Percentiles rank a stretch among this genome's conserved stretches.
These are phyloP conservation scores for Dendrolimus punctatus DNA, from an alignment of 1,140 invertebrate species.

Conservation along the genomic window DNA sequence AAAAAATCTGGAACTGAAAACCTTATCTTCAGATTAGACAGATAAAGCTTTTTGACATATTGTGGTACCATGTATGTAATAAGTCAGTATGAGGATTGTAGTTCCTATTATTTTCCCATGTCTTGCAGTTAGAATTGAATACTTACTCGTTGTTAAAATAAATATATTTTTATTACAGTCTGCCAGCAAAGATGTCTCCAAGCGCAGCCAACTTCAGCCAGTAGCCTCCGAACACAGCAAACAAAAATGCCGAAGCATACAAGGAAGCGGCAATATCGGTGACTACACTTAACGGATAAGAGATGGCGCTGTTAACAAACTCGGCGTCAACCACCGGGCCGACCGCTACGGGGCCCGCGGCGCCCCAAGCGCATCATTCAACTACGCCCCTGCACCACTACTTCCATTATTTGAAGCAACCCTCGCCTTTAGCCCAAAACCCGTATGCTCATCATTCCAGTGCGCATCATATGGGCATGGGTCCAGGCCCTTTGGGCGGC, in stretches of 20 bases:
- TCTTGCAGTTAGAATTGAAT: too few species aligned
- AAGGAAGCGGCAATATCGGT: conserved; percentile 39
- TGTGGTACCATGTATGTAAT: too few species aligned
- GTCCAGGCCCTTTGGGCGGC: conserved; percentile 53
- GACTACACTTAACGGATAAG: conserved; percentile 29
- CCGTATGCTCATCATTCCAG: conserved; percentile 60
- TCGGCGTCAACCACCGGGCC: conserved; percentile 43
- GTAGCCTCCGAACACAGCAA: conserved; percentile 13
- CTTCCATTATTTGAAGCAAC: conserved; percentile 66
- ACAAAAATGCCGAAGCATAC: conserved; percentile 36
- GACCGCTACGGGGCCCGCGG: conserved; percentile 36
- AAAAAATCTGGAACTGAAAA: too few species aligned
- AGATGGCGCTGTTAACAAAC: conserved; percentile 60
- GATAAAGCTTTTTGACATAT: too few species aligned
- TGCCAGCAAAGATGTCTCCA: conserved; percentile 20
- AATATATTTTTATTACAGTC: conserved; percentile 24
- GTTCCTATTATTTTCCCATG: too few species aligned
- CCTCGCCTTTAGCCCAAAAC: conserved; percentile 57
- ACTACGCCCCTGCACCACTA: conserved; percentile 66
- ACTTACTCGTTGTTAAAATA: neutral
- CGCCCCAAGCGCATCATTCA: conserved; percentile 51
- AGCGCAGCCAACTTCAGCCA: neutral
- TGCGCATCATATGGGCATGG: conserved; percentile 65
- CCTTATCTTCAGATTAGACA: too few species aligned
- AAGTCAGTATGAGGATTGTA: too few species aligned